A percentile compares a stretch with the other conserved stretches of the same genome.
phyloP scores from a whole-genome alignment of 1,140 invertebrate genomes.

The Nasonia giraulti region DNA sequence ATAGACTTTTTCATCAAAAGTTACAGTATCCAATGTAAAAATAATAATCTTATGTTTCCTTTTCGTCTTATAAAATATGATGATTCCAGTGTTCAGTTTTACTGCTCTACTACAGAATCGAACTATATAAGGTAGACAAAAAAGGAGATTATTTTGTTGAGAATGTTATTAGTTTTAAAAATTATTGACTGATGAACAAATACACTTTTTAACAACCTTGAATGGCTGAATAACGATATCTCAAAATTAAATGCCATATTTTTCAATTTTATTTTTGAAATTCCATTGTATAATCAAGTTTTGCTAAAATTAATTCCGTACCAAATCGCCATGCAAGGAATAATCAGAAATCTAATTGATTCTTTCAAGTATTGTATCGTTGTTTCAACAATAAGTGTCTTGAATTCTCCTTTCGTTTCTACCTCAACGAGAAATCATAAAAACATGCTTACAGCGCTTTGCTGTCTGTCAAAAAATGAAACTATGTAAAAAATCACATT shows the following conservation, averaged over 20 bases:
- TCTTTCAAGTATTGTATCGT: not conserved
- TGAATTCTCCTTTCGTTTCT: constrained; percentile 1
- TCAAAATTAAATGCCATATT: too few species aligned
- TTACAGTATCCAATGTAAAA: too few species aligned
- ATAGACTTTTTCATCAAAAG: not conserved
- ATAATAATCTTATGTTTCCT: too few species aligned
- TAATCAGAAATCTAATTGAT: not conserved
- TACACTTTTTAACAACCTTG: not conserved
- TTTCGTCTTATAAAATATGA: too few species aligned
- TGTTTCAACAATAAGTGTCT: not conserved
- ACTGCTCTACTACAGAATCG: not conserved
- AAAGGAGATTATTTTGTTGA: not conserved
- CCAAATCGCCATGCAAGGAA: not conserved
- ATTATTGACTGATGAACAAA: not conserved
- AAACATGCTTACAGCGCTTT: not conserved
- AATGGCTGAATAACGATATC: not conserved
- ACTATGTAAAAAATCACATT: not conserved
- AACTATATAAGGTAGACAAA: not conserved
- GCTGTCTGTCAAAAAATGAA: not conserved
- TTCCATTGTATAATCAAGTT: not conserved
- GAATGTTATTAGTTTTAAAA: not conserved
- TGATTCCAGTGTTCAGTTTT: not conserved
- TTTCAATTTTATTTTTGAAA: too few species aligned
- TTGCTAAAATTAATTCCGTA: not conserved
- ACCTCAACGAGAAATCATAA: not conserved